Percentiles rank a stretch among this genome's conserved stretches.
These are phyloP conservation scores for Pheosia gnoma DNA, from an alignment of 2,888 invertebrate species.

Conservation along the genomic window DNA sequence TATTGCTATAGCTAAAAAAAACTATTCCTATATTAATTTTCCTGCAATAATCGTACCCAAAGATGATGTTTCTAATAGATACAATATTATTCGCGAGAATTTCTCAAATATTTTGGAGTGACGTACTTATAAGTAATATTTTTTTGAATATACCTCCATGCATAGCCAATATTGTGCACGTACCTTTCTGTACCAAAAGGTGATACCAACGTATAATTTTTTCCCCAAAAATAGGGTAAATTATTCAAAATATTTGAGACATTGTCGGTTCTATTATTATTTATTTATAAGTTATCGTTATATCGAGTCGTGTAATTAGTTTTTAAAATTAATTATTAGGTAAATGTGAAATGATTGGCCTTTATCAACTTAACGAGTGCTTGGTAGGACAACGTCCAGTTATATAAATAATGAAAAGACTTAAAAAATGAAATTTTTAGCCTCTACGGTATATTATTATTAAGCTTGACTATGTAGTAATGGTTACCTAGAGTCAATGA, in stretches of 20 bases:
- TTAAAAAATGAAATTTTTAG: constrained; percentile 73
- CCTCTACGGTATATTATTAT: constrained; percentile 46
- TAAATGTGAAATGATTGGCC: constrained; percentile 64
- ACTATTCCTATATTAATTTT: constrained; percentile 10
- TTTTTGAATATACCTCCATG: no score
- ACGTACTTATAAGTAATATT: no score
- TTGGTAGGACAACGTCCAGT: constrained; percentile 75
- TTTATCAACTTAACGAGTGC: constrained; percentile 70
- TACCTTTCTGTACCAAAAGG: constrained; percentile 2
- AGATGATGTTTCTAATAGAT: constrained; percentile 36
- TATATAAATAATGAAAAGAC: constrained; percentile 70
- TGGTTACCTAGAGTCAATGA: constrained; percentile 25
- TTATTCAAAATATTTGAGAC: constrained; percentile 39
- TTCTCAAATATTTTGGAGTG: neutral
- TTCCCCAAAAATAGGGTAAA: constrained; percentile 21
- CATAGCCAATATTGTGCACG: no score
- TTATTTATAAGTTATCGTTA: constrained; percentile 47
- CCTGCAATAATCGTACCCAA: constrained; percentile 13
- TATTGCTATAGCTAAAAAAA: neutral
- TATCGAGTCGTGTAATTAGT: constrained; percentile 42
- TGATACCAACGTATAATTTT: constrained; percentile 25
- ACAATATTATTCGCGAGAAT: constrained; percentile 11
- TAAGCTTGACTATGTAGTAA: constrained; percentile 35
- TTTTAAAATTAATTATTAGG: constrained; percentile 33
- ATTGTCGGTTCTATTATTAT: constrained; percentile 33